Evolutionary conservation across 2,797 vertebrate species (phyloP).

Genomic region (Urosaurus nigricauda): DNA sequence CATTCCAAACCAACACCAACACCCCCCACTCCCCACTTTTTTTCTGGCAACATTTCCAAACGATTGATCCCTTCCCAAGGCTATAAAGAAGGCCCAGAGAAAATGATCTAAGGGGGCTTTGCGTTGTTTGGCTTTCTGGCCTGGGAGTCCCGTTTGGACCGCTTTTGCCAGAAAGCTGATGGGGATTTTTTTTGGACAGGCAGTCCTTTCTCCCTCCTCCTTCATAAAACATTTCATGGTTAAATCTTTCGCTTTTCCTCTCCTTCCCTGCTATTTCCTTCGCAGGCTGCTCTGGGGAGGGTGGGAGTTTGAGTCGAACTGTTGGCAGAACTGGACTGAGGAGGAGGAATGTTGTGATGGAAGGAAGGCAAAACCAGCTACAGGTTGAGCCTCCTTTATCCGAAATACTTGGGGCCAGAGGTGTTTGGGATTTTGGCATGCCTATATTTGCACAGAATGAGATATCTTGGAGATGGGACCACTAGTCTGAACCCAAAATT

Average conservation of each 20-base stretch:
- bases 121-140: slow-evolving; percentile 74
- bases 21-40: slow-evolving; percentile 46
- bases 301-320: neutral
- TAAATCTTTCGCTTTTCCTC: slow-evolving; percentile 11
- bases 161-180: slow-evolving; percentile 55
- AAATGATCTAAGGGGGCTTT: slow-evolving; percentile 78
- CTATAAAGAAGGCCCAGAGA: slow-evolving; percentile 79
- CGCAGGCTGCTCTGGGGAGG: neutral
- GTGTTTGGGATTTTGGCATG: too few relatives aligned
- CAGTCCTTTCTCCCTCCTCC: slow-evolving; percentile 24
- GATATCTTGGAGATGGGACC: too few relatives aligned
- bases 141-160: slow-evolving; percentile 55
- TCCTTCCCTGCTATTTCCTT: neutral
- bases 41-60: slow-evolving; percentile 82
- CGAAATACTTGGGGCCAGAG: too few relatives aligned
- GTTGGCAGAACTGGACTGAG: neutral
- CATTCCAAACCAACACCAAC: slow-evolving; percentile 51
- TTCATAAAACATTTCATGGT: slow-evolving; percentile 27
- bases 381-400: too few relatives aligned
- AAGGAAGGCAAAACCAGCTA: neutral
- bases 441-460: too few relatives aligned
- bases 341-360: neutral
- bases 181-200: slow-evolving; percentile 60
- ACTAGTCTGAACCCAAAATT: too few relatives aligned
- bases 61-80: slow-evolving; percentile 77